These are phyloP conservation scores for Eospalax fontanierii DNA, from an alignment of 2,797 vertebrate genomes.

Conservation along the genomic window DNA sequence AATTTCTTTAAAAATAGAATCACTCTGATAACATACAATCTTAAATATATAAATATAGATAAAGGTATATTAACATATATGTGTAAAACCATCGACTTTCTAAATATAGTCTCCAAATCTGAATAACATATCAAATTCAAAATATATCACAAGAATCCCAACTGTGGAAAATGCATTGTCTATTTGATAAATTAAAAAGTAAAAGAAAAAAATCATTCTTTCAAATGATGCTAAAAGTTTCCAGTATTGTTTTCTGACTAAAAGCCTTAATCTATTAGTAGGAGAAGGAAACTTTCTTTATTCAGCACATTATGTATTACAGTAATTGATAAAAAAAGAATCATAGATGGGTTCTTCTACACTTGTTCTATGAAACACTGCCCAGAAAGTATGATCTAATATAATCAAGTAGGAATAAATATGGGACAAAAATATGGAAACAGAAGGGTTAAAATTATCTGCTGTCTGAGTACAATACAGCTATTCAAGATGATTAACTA, in stretches of 20 bases:
- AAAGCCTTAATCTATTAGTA: slow-evolving; percentile 8
- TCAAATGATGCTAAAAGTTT: slow-evolving; percentile 33
- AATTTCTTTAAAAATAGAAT: not conserved
- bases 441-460: not conserved
- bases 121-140: not conserved
- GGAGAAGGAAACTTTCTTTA: not conserved
- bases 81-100: not conserved
- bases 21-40: not conserved
- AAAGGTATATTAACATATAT: not conserved
- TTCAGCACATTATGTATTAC: not conserved
- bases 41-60: not conserved
- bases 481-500: slow-evolving; percentile 27
- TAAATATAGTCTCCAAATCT: slow-evolving; percentile 11
- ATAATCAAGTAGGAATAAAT: slow-evolving; percentile 45
- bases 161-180: not conserved
- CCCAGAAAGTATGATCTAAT: not conserved
- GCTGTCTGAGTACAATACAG: not conserved
- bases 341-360: not conserved
- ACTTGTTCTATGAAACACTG: not conserved
- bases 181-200: slow-evolving; percentile 41
- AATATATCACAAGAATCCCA: not conserved
- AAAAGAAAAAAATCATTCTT: slow-evolving; percentile 27
- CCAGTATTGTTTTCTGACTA: slow-evolving; percentile 2
- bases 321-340: slow-evolving; percentile 40
- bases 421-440: slow-evolving; percentile 20